These are phyloP conservation scores for Liasis olivaceus DNA, from an alignment of 2,797 vertebrate genomes.

Conservation along the genomic window DNA sequence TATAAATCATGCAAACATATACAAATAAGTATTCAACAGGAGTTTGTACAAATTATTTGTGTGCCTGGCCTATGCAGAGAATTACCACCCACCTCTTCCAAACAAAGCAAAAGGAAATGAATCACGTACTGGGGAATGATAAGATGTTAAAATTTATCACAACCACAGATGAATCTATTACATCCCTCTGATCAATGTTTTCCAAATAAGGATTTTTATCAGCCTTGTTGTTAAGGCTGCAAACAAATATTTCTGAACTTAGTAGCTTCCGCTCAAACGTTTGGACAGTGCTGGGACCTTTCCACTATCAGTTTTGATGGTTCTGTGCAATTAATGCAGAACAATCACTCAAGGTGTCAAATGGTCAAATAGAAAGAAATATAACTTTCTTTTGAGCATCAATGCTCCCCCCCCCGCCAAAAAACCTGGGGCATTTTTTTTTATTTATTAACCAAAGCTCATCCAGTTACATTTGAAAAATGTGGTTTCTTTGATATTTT, in stretches of 20 bases:
- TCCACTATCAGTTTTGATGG: background rate
- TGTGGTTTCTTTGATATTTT: background rate
- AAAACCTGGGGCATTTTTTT: background rate
- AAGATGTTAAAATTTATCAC: slow-evolving; percentile 55
- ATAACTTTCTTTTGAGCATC: background rate
- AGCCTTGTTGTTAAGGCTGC: background rate
- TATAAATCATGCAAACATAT: background rate
- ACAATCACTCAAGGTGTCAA: background rate
- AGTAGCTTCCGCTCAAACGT: background rate
- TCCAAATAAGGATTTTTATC: slow-evolving; percentile 27
- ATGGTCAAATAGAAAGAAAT: slow-evolving; percentile 4
- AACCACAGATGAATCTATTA: background rate
- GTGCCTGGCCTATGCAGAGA: slow-evolving; percentile 10
- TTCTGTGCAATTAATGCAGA: background rate
- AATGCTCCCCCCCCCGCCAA: background rate
- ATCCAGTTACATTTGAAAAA: background rate
- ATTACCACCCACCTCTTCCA: slow-evolving; percentile 18
- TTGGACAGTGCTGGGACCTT: background rate
- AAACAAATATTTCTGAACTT: background rate
- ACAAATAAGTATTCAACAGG: background rate
- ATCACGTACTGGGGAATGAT: slow-evolving; percentile 46
- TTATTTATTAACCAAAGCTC: background rate
- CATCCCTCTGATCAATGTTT: slow-evolving; percentile 17
- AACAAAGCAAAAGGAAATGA: slow-evolving; percentile 34
- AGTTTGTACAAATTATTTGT: slow-evolving; percentile 28